These are phyloP conservation scores for Meteorus cinctellus DNA, from an alignment of 2,888 invertebrate genomes.

Conservation along the genomic window DNA sequence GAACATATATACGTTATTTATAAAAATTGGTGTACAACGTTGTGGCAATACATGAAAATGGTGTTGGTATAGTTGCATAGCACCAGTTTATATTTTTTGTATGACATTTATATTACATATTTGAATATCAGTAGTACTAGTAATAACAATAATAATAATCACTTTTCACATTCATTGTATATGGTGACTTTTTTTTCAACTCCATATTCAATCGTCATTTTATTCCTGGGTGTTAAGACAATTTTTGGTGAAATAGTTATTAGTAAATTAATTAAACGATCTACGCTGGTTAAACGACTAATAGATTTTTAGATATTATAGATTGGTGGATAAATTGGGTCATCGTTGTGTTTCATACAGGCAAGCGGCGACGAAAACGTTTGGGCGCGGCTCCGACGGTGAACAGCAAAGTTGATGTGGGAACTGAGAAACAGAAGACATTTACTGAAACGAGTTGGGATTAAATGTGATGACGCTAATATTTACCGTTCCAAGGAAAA, in stretches of 20 bases:
- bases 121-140: too few relatives aligned
- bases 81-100: too few relatives aligned
- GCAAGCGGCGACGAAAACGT: constrained; percentile 67
- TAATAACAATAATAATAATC: background rate
- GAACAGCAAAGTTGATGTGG: constrained; percentile 43
- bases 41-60: background rate
- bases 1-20: background rate
- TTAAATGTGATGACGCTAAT: constrained; percentile 30
- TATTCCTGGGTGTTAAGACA: too few relatives aligned
- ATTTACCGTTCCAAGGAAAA: background rate
- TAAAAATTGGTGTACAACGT: constrained; percentile 18
- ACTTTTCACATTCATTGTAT: too few relatives aligned
- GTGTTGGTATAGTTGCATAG: background rate
- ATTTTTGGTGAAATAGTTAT: too few relatives aligned
- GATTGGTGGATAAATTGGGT: constrained; percentile 54
- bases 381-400: constrained; percentile 39
- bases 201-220: too few relatives aligned
- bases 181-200: too few relatives aligned
- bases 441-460: constrained; percentile 65
- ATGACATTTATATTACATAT: too few relatives aligned
- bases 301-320: background rate
- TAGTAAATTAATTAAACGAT: too few relatives aligned
- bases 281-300: too few relatives aligned
- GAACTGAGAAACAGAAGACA: constrained; percentile 49
- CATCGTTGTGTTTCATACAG: constrained; percentile 64